phyloP scores from a whole-genome alignment of 2,888 invertebrate species.

The Dermolepida albohirtum region DNA sequence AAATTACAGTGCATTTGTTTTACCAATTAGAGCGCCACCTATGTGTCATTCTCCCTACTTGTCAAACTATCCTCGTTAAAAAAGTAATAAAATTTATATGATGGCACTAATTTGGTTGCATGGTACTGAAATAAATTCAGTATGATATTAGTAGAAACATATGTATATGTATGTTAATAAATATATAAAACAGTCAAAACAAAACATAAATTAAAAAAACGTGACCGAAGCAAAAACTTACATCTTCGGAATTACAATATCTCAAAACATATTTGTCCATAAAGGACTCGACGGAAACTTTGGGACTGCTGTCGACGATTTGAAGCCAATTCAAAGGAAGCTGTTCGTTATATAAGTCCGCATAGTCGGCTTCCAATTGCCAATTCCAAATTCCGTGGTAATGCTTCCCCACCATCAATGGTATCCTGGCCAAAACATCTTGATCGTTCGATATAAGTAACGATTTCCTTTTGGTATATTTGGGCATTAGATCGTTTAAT shows the following conservation, averaged over 20 bases:
- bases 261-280: constrained; percentile 56
- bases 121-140: too few relatives aligned
- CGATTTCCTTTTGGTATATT: constrained; percentile 53
- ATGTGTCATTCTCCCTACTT: too few relatives aligned
- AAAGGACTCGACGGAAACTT: constrained; percentile 67
- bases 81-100: too few relatives aligned
- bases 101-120: too few relatives aligned
- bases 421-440: constrained; percentile 60
- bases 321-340: constrained; percentile 79
- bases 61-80: too few relatives aligned
- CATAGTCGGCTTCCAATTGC: constrained; percentile 67
- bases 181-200: neutral
- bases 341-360: constrained; percentile 73
- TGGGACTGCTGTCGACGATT: constrained; percentile 70
- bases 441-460: constrained; percentile 55
- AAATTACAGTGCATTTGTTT: too few relatives aligned
- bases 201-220: neutral
- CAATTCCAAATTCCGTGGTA: constrained; percentile 66
- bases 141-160: neutral
- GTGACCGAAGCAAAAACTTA: constrained; percentile 52
- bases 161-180: neutral
- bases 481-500: constrained; percentile 58
- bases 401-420: constrained; percentile 64
- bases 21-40: too few relatives aligned
- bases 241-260: constrained; percentile 60